Evolutionary conservation across 2,113 vertebrate species (phyloP).

Genomic region (Petroica traversi): DNA sequence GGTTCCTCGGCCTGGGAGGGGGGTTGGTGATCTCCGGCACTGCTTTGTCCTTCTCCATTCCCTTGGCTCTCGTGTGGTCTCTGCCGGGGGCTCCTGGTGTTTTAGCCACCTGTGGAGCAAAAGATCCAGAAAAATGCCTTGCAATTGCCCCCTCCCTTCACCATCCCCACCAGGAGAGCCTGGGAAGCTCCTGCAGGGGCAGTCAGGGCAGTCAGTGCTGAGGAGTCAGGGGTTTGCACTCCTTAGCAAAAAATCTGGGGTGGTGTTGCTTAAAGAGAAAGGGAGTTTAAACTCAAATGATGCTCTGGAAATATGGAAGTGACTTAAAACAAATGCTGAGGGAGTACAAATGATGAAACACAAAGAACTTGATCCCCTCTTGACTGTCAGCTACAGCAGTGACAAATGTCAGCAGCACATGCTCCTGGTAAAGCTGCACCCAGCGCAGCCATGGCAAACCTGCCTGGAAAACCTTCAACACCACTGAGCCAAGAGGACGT

Average conservation of each 20-base stretch:
- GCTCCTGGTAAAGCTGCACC: neutral
- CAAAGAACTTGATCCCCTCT: neutral
- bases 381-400: neutral
- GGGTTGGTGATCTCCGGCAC: neutral
- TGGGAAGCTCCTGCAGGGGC: neutral
- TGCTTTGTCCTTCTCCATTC: neutral
- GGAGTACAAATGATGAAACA: rapidly evolving
- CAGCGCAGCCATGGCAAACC: neutral
- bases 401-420: rapidly evolving
- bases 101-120: neutral
- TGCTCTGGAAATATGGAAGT: neutral
- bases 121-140: neutral
- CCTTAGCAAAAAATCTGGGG: neutral
- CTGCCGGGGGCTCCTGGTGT: neutral
- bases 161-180: neutral
- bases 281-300: neutral
- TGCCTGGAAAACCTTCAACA: neutral
- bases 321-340: neutral
- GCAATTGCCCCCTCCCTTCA: rapidly evolving
- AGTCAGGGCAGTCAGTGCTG: neutral
- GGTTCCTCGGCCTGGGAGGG: rapidly evolving
- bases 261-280: neutral
- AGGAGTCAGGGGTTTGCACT: neutral
- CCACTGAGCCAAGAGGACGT: rapidly evolving
- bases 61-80: neutral